Conservation (phyloP, 2,888 invertebrate species). For the Scotopteryx bipunctaria region DNA sequence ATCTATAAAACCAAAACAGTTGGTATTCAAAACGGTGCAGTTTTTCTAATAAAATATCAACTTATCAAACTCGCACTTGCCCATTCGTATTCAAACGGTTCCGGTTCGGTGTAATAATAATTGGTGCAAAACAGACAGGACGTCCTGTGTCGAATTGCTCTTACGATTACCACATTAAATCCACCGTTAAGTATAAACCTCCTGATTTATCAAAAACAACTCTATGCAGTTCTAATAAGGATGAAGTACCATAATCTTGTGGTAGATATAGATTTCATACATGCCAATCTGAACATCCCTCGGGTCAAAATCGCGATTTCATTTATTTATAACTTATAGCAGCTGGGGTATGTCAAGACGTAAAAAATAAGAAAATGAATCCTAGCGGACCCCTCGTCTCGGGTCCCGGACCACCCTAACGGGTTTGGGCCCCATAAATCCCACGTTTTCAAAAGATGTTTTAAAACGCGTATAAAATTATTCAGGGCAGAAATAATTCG, state of each 20-base stretch:
- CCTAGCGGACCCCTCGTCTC: conserved; percentile 58
- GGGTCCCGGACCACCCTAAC: conserved; percentile 78
- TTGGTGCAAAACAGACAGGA: conserved; percentile 80
- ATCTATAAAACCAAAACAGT: no score
- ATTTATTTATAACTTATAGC: conserved; percentile 80
- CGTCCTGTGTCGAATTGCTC: conserved; percentile 76
- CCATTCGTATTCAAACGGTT: conserved; percentile 64
- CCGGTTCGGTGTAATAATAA: conserved; percentile 75
- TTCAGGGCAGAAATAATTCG: conserved; percentile 80
- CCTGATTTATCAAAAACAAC: conserved; percentile 37
- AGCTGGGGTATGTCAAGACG: conserved; percentile 81
- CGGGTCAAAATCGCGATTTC: conserved; percentile 80
- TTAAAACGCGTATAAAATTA: conserved; percentile 83
- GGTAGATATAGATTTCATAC: conserved; percentile 24
- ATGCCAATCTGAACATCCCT: conserved; percentile 69
- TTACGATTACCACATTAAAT: conserved; percentile 44
- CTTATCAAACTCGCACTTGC: conserved; percentile 37
- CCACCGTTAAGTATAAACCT: conserved; percentile 38
- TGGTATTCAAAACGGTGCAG: neutral
- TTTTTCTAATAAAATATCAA: conserved; percentile 6
- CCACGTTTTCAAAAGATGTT: conserved; percentile 80
- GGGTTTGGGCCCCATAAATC: conserved; percentile 79
- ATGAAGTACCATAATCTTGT: neutral
- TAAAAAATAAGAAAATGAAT: conserved; percentile 78
- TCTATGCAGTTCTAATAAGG: conserved; percentile 30